Evolutionary conservation across 2,113 vertebrate species (phyloP), one percentile per base, ranked within the genome.

Genomic region (Sisor rabdophorus): DNA sequence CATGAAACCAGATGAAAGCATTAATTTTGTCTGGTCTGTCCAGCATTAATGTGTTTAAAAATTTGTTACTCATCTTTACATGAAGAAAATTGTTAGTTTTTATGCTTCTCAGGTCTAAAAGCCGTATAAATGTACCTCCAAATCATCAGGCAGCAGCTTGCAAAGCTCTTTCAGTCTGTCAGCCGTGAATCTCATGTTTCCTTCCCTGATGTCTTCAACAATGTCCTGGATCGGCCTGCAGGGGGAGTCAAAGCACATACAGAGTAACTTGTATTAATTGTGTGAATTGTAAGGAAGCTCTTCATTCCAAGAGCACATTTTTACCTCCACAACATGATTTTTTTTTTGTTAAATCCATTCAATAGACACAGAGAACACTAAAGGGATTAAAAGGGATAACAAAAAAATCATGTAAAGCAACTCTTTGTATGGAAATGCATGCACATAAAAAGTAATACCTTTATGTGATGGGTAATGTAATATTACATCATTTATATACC

Each of bases 151-250:
- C 58, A 94, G 87, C 65, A 93, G 84, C 77, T 91, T 93, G 40
- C 80, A 85, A 4, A 95, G 89, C 63, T 93, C 93, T 50, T 82
- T 87, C 0, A 95, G 87, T 82, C 91, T 91, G n/a, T 90, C 92
- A 0, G 88, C 54, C 71, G 87, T 91, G 20, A 92, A 94, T n/a
- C 76, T 64, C 0, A 82, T 84, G 77, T 85, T 87, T 0, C 92
- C 93, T 0, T 86, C 77, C 77, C 36, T 68, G 24, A 94, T 87
- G 58, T 93, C 92, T 2, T 85, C 80, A 2, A 92, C 28, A 4
- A 92, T 86, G 55, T 89, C 85, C 13, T 15, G 10, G 24, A 90
- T 73, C 0, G 90, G 87, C 86, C 92, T 93, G 78, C 19, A 76
- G 71, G 65, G 65, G 72, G 80, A 82, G 79, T 77, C 77, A 85